These are phyloP conservation scores for Polymixis lichenea DNA, from an alignment of 2,888 invertebrate species.

Conservation along the genomic window DNA sequence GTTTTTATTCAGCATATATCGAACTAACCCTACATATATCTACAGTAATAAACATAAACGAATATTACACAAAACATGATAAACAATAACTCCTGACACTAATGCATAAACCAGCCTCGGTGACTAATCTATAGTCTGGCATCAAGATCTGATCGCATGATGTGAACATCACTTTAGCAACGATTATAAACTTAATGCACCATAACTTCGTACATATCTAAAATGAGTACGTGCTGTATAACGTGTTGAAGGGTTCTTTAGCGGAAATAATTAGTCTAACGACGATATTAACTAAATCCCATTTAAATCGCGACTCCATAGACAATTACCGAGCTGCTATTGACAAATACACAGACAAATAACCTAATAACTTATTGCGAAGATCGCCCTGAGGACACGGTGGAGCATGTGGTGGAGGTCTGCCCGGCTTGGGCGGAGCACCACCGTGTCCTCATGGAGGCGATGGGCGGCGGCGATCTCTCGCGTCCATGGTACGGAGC, in stretches of 20 bases:
- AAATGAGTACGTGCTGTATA: background rate
- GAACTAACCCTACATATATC: too few relatives aligned
- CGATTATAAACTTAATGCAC: slow-evolving; percentile 31
- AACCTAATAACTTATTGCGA: too few relatives aligned
- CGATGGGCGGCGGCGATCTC: too few relatives aligned
- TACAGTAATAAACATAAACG: background rate
- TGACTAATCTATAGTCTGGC: slow-evolving; percentile 55
- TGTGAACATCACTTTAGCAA: slow-evolving; percentile 32
- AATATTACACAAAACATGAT: background rate
- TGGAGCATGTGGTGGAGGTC: too few relatives aligned
- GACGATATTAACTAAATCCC: too few relatives aligned
- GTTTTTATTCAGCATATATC: too few relatives aligned
- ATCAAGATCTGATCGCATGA: slow-evolving; percentile 42
- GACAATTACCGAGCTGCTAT: background rate
- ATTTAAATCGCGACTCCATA: background rate
- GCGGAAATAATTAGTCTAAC: background rate
- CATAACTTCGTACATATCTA: slow-evolving; percentile 12
- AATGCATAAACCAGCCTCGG: slow-evolving; percentile 25
- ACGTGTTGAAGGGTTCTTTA: background rate
- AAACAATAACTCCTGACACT: slow-evolving; percentile 18
- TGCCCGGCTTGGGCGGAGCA: too few relatives aligned
- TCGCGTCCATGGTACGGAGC: too few relatives aligned
- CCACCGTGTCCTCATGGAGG: too few relatives aligned
- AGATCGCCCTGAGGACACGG: too few relatives aligned
- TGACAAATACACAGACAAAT: too few relatives aligned